phyloP scores from a whole-genome alignment of 2,888 invertebrate genomes.

The Zaprionus obscuricornis region DNA sequence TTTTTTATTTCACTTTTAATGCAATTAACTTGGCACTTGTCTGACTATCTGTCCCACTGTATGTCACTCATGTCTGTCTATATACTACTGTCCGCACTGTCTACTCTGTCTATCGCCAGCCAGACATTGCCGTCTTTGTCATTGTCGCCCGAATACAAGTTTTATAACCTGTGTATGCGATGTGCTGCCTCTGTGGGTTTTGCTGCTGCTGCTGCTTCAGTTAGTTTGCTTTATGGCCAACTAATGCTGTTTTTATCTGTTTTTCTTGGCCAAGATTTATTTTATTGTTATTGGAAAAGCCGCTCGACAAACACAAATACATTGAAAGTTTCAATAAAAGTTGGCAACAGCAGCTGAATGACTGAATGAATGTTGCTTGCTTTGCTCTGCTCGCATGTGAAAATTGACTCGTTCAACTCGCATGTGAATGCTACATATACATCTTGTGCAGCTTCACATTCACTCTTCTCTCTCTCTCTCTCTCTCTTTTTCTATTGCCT shows the following conservation, averaged over 20 bases:
- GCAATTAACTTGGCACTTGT: constrained; percentile 76
- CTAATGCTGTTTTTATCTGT: constrained; percentile 77
- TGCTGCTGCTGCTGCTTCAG: constrained; percentile 45
- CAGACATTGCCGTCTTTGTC: constrained; percentile 48
- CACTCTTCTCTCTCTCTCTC: too few species aligned
- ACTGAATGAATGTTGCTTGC: background rate
- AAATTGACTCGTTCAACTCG: constrained; percentile 2
- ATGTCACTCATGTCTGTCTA: constrained; percentile 24
- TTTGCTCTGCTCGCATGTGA: constrained; percentile 14
- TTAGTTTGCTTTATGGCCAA: constrained; percentile 66
- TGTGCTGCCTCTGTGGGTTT: constrained; percentile 21
- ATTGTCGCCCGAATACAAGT: constrained; percentile 49
- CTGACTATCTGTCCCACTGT: constrained; percentile 52
- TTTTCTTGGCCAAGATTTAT: constrained; percentile 77
- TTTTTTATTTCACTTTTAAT: constrained; percentile 76
- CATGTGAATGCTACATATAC: background rate
- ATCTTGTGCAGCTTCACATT: too few species aligned
- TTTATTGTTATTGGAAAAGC: constrained; percentile 76
- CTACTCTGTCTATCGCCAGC: constrained; percentile 31
- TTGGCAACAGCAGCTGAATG: constrained; percentile 33
- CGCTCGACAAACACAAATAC: constrained; percentile 38
- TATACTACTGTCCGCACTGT: background rate
- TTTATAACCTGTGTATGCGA: constrained; percentile 38
- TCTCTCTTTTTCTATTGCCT: too few species aligned
- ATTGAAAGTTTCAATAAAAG: constrained; percentile 69